Evolutionary conservation across 2,888 invertebrate species (phyloP).

Genomic region (Epinotia brunnichana): DNA sequence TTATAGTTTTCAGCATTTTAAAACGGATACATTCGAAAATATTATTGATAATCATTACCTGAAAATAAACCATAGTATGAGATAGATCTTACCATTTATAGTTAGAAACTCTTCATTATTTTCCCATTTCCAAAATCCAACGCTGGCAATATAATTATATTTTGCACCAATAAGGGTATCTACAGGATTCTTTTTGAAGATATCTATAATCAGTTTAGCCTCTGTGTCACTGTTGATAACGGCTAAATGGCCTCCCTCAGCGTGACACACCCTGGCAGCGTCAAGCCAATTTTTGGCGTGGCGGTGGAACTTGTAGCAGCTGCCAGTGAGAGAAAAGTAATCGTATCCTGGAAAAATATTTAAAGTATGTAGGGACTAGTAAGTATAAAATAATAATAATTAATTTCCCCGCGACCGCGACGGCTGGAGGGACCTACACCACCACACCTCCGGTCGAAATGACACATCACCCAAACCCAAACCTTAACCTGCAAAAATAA

Average conservation of each 20-base stretch:
- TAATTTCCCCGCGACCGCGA: too few relatives aligned
- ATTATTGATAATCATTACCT: too few relatives aligned
- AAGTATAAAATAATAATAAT: too few relatives aligned
- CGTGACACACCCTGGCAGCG: constrained; percentile 5
- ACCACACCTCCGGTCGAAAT: too few relatives aligned
- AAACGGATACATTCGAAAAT: too few relatives aligned
- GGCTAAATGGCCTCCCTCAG: constrained; percentile 9
- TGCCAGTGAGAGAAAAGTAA: background rate
- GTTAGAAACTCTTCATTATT: background rate
- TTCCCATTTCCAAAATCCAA: constrained; percentile 1
- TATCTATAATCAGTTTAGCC: background rate
- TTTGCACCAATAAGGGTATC: background rate
- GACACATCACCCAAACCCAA: too few relatives aligned
- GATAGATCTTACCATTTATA: background rate
- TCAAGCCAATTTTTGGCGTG: background rate
- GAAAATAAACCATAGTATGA: too few relatives aligned
- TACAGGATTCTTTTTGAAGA: background rate
- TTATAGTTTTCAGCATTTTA: too few relatives aligned
- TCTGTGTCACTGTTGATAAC: constrained; percentile 8
- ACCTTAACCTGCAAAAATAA: too few relatives aligned
- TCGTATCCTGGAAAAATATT: background rate
- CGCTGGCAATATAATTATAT: background rate
- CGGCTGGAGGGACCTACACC: too few relatives aligned
- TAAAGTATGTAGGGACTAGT: background rate
- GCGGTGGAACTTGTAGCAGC: constrained; percentile 23